A percentile compares a stretch with the other conserved stretches of the same genome.
Conservation (phyloP, 1,140 invertebrate species). For the Adelges cooleyi region DNA sequence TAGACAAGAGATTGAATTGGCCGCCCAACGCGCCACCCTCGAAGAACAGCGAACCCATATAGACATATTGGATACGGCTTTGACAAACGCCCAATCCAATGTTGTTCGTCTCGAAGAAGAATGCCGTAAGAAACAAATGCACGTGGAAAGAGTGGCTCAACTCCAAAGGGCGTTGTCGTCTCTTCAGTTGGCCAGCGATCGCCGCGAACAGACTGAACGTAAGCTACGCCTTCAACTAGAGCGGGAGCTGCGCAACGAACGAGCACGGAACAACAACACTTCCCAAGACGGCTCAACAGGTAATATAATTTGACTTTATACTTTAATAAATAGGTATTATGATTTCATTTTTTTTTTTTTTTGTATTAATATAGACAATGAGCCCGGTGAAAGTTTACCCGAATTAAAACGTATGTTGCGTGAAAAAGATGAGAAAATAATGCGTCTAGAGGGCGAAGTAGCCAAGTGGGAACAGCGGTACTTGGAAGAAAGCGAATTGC, state of each 20-base stretch:
- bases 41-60: constrained; percentile 87
- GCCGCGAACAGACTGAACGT: constrained; percentile 70
- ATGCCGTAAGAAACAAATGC: constrained; percentile 69
- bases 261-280: constrained; percentile 38
- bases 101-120: constrained; percentile 81
- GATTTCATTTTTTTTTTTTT: not conserved
- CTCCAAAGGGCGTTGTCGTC: constrained; percentile 72
- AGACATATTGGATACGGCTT: constrained; percentile 79
- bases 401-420: constrained; percentile 55
- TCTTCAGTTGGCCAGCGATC: constrained; percentile 67
- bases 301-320: not conserved
- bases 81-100: constrained; percentile 81
- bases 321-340: not conserved
- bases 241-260: constrained; percentile 58
- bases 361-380: constrained; percentile 1
- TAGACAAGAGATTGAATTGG: constrained; percentile 79
- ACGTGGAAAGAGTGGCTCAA: constrained; percentile 71
- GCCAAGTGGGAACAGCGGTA: constrained; percentile 80
- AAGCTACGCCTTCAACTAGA: constrained; percentile 68
- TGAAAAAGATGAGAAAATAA: constrained; percentile 68
- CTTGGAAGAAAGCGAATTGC: constrained; percentile 68
- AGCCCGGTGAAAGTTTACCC: constrained; percentile 45
- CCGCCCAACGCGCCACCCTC: constrained; percentile 73
- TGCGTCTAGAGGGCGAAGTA: constrained; percentile 68
- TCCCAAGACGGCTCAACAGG: constrained; percentile 31